Percentiles rank a stretch among this genome's conserved stretches.
Evolutionary conservation across 2,113 vertebrate species (phyloP).

Genomic region (Equus przewalskii): DNA sequence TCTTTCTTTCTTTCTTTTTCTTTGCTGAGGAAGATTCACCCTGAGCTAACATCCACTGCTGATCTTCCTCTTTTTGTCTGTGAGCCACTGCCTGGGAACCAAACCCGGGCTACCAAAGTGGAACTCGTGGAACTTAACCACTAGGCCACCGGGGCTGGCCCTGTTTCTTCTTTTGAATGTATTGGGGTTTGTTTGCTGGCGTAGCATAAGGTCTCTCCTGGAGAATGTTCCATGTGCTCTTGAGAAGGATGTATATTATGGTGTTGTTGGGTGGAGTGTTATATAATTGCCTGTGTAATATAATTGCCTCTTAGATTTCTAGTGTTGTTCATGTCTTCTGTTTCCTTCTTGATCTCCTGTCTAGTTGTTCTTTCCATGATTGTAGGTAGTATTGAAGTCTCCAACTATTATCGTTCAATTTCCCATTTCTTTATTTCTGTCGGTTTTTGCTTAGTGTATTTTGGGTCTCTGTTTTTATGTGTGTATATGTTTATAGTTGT

Average conservation of each 20-base stretch:
- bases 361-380: neutral
- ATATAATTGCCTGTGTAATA: neutral
- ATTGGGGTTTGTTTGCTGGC: neutral
- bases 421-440: neutral
- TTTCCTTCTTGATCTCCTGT: neutral
- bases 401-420: neutral
- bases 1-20: too few relatives aligned
- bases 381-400: neutral
- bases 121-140: too few relatives aligned
- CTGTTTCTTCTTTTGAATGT: neutral
- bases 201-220: neutral
- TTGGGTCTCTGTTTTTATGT: neutral
- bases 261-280: neutral
- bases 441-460: neutral
- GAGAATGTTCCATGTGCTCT: neutral
- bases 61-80: too few relatives aligned
- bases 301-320: neutral
- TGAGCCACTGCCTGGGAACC: too few relatives aligned
- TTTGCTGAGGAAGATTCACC: too few relatives aligned
- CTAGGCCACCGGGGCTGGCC: too few relatives aligned
- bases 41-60: too few relatives aligned
- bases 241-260: neutral
- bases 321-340: neutral
- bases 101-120: too few relatives aligned
- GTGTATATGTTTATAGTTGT: neutral